A percentile compares a stretch with the other conserved stretches of the same genome.
Conservation (phyloP, 2,888 invertebrate genomes). For the Hyalella azteca region DNA sequence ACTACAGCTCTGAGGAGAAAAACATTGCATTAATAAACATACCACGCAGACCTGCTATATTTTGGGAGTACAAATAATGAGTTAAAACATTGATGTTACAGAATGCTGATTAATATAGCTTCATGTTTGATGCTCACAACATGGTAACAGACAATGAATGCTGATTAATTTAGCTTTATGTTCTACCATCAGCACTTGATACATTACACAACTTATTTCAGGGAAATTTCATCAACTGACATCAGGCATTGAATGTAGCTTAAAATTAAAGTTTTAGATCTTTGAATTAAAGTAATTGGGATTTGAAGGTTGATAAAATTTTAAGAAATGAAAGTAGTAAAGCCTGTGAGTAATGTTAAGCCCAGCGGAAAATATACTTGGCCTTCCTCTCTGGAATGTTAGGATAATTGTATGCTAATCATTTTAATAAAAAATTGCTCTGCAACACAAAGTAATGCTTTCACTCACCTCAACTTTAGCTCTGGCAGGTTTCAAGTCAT, state of each 20-base stretch:
- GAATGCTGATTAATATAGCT: background rate
- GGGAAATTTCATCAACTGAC: too few species aligned
- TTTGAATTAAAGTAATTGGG: background rate
- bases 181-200: background rate
- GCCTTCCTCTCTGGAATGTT: too few species aligned
- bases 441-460: conserved; percentile 45
- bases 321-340: background rate
- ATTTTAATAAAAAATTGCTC: background rate
- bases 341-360: background rate
- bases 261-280: background rate
- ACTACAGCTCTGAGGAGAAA: conserved; percentile 60
- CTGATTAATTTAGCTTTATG: background rate
- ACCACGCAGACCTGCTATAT: background rate
- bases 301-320: background rate
- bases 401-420: background rate
- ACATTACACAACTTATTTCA: too few species aligned
- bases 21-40: background rate
- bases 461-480: conserved; percentile 63
- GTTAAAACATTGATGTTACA: background rate
- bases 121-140: background rate
- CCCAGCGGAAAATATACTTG: background rate
- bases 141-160: background rate
- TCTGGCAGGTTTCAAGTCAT: background rate
- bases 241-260: too few species aligned
- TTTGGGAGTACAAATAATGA: background rate